A percentile compares a stretch with the other conserved stretches of the same genome.
These are phyloP conservation scores for Chrysolina oricalcia DNA, from an alignment of 2,888 invertebrate species.

Conservation along the genomic window DNA sequence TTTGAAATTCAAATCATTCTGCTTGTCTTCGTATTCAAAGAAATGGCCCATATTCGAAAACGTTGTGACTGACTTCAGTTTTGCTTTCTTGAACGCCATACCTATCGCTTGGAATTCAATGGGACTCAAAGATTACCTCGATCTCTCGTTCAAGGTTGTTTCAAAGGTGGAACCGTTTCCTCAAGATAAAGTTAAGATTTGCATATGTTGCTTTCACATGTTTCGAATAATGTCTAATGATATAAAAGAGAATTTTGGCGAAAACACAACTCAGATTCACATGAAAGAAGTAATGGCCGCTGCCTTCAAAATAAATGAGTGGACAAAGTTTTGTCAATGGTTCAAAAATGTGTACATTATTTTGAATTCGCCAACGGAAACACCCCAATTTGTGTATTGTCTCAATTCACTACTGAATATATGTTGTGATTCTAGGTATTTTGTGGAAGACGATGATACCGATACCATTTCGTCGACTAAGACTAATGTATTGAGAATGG, in stretches of 20 bases:
- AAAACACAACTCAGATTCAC: background rate
- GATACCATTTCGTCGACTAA: background rate
- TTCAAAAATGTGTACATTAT: background rate
- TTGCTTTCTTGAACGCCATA: constrained; percentile 47
- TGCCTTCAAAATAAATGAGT: background rate
- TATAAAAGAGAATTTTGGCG: background rate
- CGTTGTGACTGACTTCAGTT: constrained; percentile 49
- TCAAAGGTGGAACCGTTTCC: background rate
- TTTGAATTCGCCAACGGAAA: constrained; percentile 9
- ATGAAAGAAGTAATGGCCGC: constrained; percentile 1
- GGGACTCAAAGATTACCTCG: background rate
- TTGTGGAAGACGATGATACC: background rate
- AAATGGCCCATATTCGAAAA: constrained; percentile 44
- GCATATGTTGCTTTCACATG: constrained; percentile 16
- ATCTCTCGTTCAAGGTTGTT: background rate
- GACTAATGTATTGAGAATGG: background rate
- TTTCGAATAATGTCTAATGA: background rate
- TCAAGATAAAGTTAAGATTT: background rate
- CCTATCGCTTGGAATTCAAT: constrained; percentile 35
- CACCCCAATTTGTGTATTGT: background rate
- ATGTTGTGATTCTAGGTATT: background rate
- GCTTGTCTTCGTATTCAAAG: constrained; percentile 23
- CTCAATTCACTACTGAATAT: constrained; percentile 3
- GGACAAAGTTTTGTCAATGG: background rate
- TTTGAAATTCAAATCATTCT: constrained; percentile 42